Conservation (phyloP, 2,888 invertebrate genomes). For the Peribatodes rhomboidaria region DNA sequence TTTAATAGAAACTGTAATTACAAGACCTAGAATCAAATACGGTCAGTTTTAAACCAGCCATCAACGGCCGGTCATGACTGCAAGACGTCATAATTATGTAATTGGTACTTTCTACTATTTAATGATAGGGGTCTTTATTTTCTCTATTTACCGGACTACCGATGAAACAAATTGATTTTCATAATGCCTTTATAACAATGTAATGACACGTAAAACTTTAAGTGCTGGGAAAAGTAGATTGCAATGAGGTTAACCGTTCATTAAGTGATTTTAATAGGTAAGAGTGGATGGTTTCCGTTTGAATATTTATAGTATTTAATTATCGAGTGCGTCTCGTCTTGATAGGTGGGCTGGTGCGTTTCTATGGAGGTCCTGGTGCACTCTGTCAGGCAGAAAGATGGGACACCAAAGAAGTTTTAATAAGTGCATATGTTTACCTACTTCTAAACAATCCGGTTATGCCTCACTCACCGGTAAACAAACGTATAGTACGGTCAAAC, state of each 20-base stretch:
- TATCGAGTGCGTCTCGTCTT: no score
- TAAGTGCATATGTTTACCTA: no score
- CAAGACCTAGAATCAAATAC: slow-evolving; percentile 16
- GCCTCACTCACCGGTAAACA: no score
- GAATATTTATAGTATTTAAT: not conserved
- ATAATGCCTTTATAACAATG: slow-evolving; percentile 14
- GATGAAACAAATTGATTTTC: slow-evolving; percentile 22
- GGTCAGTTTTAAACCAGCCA: slow-evolving; percentile 17
- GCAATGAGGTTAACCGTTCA: slow-evolving; percentile 14
- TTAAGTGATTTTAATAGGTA: slow-evolving; percentile 2
- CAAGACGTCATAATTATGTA: slow-evolving; percentile 9
- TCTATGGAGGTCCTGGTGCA: no score
- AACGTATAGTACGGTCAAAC: no score
- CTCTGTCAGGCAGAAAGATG: no score
- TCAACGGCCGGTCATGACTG: slow-evolving; percentile 20
- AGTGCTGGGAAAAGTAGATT: slow-evolving; percentile 11
- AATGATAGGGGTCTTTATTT: slow-evolving; percentile 26
- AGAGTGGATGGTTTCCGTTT: not conserved
- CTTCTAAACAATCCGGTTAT: no score
- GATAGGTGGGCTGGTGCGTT: no score
- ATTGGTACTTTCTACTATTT: slow-evolving; percentile 30
- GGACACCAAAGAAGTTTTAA: no score
- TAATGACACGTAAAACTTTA: slow-evolving; percentile 10
- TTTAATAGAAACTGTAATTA: slow-evolving; percentile 20
- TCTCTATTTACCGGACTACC: slow-evolving; percentile 28